phyloP scores from a whole-genome alignment of 2,113 vertebrate species.

The Charadrius vociferus region DNA sequence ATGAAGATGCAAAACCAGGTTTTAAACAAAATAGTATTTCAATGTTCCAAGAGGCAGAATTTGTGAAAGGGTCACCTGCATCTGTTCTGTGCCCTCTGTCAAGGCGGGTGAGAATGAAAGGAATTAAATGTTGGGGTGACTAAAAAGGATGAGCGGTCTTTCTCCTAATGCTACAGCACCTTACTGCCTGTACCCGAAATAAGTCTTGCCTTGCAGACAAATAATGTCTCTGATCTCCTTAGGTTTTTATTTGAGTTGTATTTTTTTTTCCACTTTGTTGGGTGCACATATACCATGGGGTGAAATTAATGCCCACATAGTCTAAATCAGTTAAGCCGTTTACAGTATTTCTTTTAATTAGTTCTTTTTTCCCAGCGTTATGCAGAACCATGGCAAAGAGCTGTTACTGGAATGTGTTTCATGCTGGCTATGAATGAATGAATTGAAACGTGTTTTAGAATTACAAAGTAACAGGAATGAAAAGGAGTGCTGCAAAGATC shows the following conservation, averaged over 20 bases:
- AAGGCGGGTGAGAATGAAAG: constrained; percentile 27
- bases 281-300: background rate
- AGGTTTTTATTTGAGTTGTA: background rate
- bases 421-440: background rate
- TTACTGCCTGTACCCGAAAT: background rate
- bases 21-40: background rate
- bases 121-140: constrained; percentile 33
- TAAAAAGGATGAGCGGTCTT: background rate
- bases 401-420: background rate
- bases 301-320: constrained; percentile 3
- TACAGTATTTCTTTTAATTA: background rate
- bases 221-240: background rate
- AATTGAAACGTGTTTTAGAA: background rate
- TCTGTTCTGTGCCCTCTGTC: constrained; percentile 13
- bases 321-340: constrained; percentile 14
- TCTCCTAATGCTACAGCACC: background rate
- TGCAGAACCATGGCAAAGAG: background rate
- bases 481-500: background rate
- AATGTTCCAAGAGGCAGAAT: background rate
- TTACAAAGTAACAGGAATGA: background rate
- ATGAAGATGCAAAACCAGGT: background rate
- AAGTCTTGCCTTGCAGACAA: background rate
- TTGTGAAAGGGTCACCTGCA: constrained; percentile 10
- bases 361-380: background rate
- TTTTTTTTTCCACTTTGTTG: background rate